Base-by-base conservation (phyloP, 2,797 vertebrate genomes). In the Danio kyathit region DNA sequence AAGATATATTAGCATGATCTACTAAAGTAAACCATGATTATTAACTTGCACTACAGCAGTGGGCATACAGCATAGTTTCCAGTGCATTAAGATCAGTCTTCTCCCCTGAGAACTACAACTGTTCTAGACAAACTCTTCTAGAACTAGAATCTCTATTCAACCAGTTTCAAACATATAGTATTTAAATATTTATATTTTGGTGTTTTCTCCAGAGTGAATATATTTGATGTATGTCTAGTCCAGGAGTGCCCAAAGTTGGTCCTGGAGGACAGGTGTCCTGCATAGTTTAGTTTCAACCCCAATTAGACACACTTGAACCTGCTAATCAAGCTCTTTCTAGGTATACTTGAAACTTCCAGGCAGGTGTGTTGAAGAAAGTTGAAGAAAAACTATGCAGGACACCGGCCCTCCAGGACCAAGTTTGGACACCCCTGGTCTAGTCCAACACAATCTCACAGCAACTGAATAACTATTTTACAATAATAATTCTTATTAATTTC, bases 21-120 rank as follows among this genome's bases (percentile, higher is more conserved):
- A 86, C 76, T 29, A 5, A 74, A 59, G 61, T 80, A 82, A 83
- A 86, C 70, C 71, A 73, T 54, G 71, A 74, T 51, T 74, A 78
- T 38, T 79, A 69, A 74, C 21, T 72, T 74, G 82, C 75, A 54
- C 64, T 74, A 71, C 60, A 77, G 59, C 69, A 84, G 76, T 80
- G 43, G 14, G 43, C 76, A 77, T 73, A 78, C 54, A 84, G 21
- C 51, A 74, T 70, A 21, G 44, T 83, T 63, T 80, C 56, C 43
- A 2, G 86, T 78, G 81, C 76, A 73, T 14, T 81, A 80, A 79
- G 59, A 74, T 13, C 82, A 13, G 74, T 76, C n/a, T 74, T 43
- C 21, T 81, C 76, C 83, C 87, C 82, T 86, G 85, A 79, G 82
- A 85, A 69, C 74, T 86, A 82, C 51, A 82, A 69, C 67, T 48